Percentiles rank a stretch among this genome's conserved stretches.
These are phyloP conservation scores for Nesometra sesokonis DNA, from an alignment of 35 echinoderm and acorn worm species.

Conservation along the genomic window DNA sequence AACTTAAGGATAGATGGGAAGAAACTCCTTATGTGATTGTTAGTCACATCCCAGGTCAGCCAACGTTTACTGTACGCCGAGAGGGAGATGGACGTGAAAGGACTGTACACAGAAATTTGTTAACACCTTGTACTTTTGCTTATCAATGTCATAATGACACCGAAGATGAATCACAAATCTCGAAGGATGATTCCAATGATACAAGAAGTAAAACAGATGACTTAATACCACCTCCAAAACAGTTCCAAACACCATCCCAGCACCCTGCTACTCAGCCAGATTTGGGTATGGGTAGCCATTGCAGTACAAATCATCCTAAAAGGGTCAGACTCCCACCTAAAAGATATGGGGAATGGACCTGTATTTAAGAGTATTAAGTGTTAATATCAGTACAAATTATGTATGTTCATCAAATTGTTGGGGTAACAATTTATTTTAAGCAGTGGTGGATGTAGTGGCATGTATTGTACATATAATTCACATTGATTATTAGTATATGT, in stretches of 20 bases:
- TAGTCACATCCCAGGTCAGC: neutral
- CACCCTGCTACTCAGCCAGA: neutral
- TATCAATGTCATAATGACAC: neutral
- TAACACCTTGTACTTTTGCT: neutral
- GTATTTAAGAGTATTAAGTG: neutral
- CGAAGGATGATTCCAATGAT: neutral
- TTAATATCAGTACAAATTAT: neutral
- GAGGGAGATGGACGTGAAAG: neutral
- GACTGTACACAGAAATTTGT: constrained; percentile 18
- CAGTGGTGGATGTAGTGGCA: neutral
- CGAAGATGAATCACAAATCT: neutral
- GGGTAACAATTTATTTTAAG: neutral
- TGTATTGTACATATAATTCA: neutral
- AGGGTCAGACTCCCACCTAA: neutral
- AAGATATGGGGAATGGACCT: neutral
- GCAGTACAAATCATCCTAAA: neutral
- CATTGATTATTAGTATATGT: neutral
- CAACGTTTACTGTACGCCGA: neutral
- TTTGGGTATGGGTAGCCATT: neutral
- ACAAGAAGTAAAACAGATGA: neutral
- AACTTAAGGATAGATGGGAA: constrained; percentile 22
- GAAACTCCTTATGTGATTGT: constrained; percentile 20
- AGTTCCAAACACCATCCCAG: neutral
- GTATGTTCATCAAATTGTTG: neutral
- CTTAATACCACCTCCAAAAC: neutral